phyloP scores from a whole-genome alignment of 2,888 invertebrate species.

The Lobophora halterata region DNA sequence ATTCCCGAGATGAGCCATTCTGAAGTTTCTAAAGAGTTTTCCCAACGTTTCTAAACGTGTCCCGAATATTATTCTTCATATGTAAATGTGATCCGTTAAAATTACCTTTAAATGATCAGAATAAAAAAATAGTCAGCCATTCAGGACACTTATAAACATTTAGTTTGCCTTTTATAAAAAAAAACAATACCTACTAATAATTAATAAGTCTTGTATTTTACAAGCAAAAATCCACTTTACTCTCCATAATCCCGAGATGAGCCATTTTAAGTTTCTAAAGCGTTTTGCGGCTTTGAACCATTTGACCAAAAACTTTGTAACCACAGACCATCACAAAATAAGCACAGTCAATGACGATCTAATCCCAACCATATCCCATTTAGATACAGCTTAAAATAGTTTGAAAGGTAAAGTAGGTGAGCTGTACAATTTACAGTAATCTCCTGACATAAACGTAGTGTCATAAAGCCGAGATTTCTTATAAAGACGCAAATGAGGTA shows the following conservation, averaged over 20 bases:
- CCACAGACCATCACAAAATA: conserved; percentile 12
- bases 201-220: too few relatives aligned
- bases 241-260: not conserved
- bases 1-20: too few relatives aligned
- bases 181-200: too few relatives aligned
- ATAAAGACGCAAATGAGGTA: conserved; percentile 10
- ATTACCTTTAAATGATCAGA: too few relatives aligned
- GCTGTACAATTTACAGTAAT: conserved; percentile 13
- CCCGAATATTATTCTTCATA: too few relatives aligned
- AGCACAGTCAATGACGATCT: not conserved
- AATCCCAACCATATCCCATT: not conserved
- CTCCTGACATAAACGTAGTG: conserved; percentile 4
- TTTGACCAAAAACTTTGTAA: conserved; percentile 12
- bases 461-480: conserved; percentile 12
- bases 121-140: too few relatives aligned
- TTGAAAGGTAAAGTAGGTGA: conserved; percentile 12
- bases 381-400: conserved; percentile 5
- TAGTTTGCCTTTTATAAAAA: too few relatives aligned
- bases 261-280: conserved; percentile 1
- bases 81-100: too few relatives aligned
- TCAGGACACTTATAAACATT: too few relatives aligned
- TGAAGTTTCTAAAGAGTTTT: too few relatives aligned
- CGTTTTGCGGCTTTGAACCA: conserved; percentile 9
- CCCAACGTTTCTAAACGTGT: too few relatives aligned
- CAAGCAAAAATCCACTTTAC: too few relatives aligned